Percentiles rank a stretch among this genome's conserved stretches.
Evolutionary conservation across 2,888 invertebrate genomes (phyloP).

Genomic region (Branchellion lobata): DNA sequence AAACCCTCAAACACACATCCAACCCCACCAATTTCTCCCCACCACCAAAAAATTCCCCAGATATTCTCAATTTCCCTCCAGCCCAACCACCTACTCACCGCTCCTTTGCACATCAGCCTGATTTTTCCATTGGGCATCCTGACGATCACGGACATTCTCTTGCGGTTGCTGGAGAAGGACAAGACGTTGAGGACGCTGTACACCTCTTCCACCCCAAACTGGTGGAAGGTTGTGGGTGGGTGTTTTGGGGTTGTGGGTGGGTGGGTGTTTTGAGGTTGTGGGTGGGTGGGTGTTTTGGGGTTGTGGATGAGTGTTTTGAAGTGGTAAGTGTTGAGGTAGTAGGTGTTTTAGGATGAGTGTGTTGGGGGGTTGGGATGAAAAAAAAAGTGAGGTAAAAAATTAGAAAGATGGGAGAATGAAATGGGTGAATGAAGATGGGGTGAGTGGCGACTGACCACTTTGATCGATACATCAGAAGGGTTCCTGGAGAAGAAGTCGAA

Average conservation of each 20-base stretch:
- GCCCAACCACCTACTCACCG: slow-evolving; percentile 66
- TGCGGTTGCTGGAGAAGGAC: slow-evolving; percentile 84
- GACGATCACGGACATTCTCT: slow-evolving; percentile 96
- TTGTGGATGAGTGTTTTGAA: background rate
- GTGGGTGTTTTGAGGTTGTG: background rate
- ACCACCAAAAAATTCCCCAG: too few species aligned
- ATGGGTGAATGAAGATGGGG: too few species aligned
- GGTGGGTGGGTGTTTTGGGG: background rate
- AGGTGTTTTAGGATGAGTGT: too few species aligned
- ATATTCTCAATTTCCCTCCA: too few species aligned
- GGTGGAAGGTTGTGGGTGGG: too few species aligned
- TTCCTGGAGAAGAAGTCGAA: slow-evolving; percentile 87
- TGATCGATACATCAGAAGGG: slow-evolving; percentile 78
- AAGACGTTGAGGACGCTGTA: slow-evolving; percentile 85
- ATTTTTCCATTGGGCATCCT: slow-evolving; percentile 74
- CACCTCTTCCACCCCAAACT: slow-evolving; percentile 69
- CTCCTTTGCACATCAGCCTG: slow-evolving; percentile 72
- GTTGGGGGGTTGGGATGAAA: too few species aligned
- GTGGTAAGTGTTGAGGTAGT: background rate
- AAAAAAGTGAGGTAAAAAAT: too few species aligned
- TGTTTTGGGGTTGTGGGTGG: background rate
- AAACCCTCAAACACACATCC: too few species aligned
- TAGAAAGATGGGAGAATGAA: too few species aligned
- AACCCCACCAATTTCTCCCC: too few species aligned
- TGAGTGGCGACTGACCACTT: slow-evolving; percentile 61